A percentile compares a stretch with the other conserved stretches of the same genome.
phyloP scores from a whole-genome alignment of 2,113 vertebrate genomes.

The Aegypius monachus region DNA sequence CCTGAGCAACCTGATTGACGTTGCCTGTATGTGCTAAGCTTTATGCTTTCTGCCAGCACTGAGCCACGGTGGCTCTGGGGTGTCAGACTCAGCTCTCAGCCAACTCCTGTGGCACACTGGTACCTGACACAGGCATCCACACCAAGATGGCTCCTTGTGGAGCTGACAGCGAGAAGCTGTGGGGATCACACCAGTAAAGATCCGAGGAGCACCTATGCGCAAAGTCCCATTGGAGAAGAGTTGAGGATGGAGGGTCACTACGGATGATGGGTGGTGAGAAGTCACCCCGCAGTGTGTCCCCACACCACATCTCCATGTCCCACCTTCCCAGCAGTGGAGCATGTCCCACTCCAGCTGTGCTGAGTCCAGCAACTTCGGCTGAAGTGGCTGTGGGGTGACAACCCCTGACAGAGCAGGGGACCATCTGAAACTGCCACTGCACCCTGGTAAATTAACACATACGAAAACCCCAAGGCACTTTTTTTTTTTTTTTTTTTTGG shows the following conservation, averaged over 20 bases:
- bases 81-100: not conserved
- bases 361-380: accelerated
- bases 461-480: not conserved
- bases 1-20: accelerated
- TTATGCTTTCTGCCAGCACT: not conserved
- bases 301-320: not conserved
- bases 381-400: not conserved
- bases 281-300: not conserved
- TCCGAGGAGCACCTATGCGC: not conserved
- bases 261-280: not conserved
- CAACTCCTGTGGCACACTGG: not conserved
- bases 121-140: no score
- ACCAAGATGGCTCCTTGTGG: not conserved
- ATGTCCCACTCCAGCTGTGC: not conserved
- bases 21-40: not conserved
- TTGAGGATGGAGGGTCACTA: not conserved
- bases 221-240: not conserved
- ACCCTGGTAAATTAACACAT: not conserved
- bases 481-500: not conserved
- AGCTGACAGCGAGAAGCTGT: not conserved
- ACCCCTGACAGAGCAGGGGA: not conserved
- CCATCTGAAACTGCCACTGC: not conserved
- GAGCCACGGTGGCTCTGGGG: not conserved
- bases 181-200: not conserved
- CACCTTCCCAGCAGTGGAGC: not conserved